Base-by-base conservation (phyloP, 1,140 invertebrate species). In the Macrotrachela quadricornifera region DNA sequence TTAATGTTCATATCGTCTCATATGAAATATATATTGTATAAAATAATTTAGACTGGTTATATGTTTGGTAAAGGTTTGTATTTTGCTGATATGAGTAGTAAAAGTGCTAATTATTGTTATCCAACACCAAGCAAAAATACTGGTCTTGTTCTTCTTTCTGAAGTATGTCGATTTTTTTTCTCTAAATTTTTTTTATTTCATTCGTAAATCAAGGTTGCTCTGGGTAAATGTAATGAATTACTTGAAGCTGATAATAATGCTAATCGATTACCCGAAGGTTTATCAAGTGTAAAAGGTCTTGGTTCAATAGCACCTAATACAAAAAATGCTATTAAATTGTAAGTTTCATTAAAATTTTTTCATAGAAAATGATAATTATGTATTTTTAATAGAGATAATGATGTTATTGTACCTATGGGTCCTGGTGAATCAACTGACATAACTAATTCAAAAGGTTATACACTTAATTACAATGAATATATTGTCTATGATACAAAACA, bases 1-100 rank as follows among this genome's bases (percentile, higher is more conserved):
- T 62, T 58, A 18, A 42, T 14, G 21, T 16, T 15, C 41, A 42
- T n/a, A 43, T 41, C 14, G 42, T 11, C 16, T 46, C 13, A 14
- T 10, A 18, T 14, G 11, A 46, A 46, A 46, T 18, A 15, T 18
- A 11, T 13, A 18, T 46, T 46, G 10, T n/a, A n/a, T n/a, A n/a
- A n/a, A n/a, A n/a, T 52, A 17, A n/a, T 65, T 65, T 56, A 65
- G 59, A 85, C 84, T 37, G 90, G 91, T 59, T 96, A 96, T 71
- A 97, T 96, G 92, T 97, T 97, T 69, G 91, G 91, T 49, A 75
- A 74, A 61, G 73, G 73, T 63, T 77, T 79, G 40, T 95, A 96
- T 68, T 95, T 95, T 72, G 90, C 91, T 3, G 91, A 97, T 67
- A 94, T 94, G 86, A 87, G 94, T 0, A 88, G 86, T 0, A 96